Percentiles rank a stretch among this genome's conserved stretches.
Evolutionary conservation across 2,113 vertebrate genomes (phyloP).

Genomic region (Pycnonotus jocosus): DNA sequence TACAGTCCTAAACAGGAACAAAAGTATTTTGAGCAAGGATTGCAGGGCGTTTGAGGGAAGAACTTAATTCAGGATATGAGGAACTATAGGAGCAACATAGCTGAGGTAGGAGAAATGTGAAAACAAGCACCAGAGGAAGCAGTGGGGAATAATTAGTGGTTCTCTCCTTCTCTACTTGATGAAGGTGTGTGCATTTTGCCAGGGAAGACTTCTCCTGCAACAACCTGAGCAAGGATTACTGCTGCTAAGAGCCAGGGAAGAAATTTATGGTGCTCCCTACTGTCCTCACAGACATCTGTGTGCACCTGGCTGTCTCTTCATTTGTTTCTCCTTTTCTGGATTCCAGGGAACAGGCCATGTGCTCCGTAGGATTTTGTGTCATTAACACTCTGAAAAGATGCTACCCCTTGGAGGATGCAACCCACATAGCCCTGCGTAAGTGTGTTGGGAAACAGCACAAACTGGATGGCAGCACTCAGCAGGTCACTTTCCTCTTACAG

Average conservation of each 20-base stretch:
- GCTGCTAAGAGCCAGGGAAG: not conserved
- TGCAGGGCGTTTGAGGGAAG: not conserved
- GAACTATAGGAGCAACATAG: not conserved
- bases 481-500: not conserved
- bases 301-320: not conserved
- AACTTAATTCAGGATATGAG: not conserved
- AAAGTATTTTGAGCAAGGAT: not conserved
- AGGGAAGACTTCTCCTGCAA: not conserved
- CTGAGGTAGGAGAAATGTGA: not conserved
- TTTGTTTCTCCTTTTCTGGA: not conserved
- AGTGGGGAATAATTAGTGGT: not conserved
- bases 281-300: not conserved
- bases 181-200: not conserved
- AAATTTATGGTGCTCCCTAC: not conserved
- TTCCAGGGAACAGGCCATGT: conserved; percentile 90
- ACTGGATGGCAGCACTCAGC: not conserved
- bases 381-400: conserved; percentile 89
- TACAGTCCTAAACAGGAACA: not conserved
- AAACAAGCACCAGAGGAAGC: not conserved
- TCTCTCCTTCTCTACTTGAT: not conserved
- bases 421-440: conserved; percentile 95
- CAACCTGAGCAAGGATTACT: not conserved
- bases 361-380: conserved; percentile 88
- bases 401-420: conserved; percentile 92
- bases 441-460: not conserved